These are phyloP conservation scores for Zosterops japonicus DNA, from an alignment of 2,113 vertebrate genomes.

Conservation along the genomic window DNA sequence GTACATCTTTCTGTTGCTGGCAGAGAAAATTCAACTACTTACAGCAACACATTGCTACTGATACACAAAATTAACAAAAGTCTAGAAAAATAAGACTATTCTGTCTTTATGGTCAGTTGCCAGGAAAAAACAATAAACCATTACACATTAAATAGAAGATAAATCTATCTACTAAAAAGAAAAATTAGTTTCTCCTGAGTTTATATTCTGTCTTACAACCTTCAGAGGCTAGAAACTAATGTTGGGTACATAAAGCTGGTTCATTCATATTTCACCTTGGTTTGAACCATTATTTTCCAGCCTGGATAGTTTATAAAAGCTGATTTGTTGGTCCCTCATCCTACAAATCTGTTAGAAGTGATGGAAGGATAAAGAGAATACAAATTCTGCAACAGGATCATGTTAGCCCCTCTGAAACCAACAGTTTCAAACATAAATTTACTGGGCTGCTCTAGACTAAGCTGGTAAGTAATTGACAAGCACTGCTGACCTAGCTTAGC, in stretches of 20 bases:
- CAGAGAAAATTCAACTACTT: slow-evolving; percentile 1
- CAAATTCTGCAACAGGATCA: neutral
- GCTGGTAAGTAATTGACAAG: neutral
- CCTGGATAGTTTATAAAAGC: neutral
- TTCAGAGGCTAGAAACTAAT: neutral
- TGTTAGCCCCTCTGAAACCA: neutral
- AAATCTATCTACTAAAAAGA: neutral
- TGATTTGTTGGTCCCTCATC: slow-evolving; percentile 16
- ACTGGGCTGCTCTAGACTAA: neutral
- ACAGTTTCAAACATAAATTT: neutral
- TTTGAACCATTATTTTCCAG: neutral
- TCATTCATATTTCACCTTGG: neutral
- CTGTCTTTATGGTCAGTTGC: neutral
- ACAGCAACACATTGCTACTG: neutral
- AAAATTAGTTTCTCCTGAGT: slow-evolving; percentile 26
- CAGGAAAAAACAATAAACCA: neutral
- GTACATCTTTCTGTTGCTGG: neutral
- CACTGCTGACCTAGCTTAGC: neutral
- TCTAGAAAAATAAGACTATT: slow-evolving; percentile 41
- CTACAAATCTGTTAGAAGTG: neutral
- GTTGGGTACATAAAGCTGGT: neutral
- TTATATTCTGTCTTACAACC: neutral
- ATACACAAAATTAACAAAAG: neutral
- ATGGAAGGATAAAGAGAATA: neutral
- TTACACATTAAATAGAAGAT: slow-evolving; percentile 4